These are phyloP conservation scores for Rhincodon typus DNA, from an alignment of 2,797 vertebrate species.

Conservation along the genomic window DNA sequence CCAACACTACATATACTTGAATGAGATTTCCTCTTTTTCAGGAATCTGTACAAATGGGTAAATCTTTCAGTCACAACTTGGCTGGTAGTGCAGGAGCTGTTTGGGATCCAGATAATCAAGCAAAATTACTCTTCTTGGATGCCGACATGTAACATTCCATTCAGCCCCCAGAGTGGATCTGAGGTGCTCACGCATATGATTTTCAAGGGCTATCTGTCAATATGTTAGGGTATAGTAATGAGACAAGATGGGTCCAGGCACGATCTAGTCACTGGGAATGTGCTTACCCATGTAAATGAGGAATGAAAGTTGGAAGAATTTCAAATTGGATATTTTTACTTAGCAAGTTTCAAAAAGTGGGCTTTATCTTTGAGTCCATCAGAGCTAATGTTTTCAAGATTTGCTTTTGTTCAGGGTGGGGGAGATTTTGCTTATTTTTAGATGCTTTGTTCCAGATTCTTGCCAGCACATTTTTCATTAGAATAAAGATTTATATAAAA, in stretches of 20 bases:
- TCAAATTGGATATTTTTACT: background rate
- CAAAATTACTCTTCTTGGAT: background rate
- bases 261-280: background rate
- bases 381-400: background rate
- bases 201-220: background rate
- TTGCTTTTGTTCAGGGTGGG: background rate
- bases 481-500: background rate
- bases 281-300: background rate
- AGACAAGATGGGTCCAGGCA: background rate
- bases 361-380: background rate
- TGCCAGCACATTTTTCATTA: slow-evolving; percentile 3
- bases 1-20: background rate
- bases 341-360: background rate
- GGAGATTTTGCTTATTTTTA: background rate
- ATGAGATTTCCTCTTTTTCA: background rate
- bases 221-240: background rate
- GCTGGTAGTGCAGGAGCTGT: background rate
- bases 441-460: background rate
- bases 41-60: background rate
- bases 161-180: background rate
- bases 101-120: background rate
- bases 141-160: background rate
- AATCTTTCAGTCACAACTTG: background rate
- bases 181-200: background rate
- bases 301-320: background rate